phyloP scores from a whole-genome alignment of 2,797 vertebrate species.

The Catamblyrhynchus diadema region DNA sequence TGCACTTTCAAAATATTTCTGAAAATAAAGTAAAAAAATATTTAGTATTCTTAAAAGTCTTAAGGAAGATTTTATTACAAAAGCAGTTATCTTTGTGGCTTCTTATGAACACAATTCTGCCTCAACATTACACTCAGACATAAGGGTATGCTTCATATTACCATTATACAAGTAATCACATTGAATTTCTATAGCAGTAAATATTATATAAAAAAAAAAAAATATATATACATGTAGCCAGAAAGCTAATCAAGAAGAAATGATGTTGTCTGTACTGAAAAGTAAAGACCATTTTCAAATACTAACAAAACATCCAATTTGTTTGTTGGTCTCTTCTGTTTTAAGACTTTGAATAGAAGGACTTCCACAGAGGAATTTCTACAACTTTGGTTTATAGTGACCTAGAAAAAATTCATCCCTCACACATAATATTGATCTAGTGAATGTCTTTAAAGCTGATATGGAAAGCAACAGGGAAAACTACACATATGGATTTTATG shows the following conservation, averaged over 20 bases:
- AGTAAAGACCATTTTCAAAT: conserved; percentile 3
- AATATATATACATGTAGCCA: background rate
- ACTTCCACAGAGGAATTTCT: background rate
- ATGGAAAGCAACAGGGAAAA: background rate
- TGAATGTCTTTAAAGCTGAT: conserved; percentile 23
- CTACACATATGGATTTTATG: background rate
- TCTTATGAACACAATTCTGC: background rate
- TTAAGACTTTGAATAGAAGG: background rate
- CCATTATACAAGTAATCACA: background rate
- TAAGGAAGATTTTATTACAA: conserved; percentile 23
- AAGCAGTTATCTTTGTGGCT: background rate
- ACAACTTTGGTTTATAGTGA: conserved; percentile 61
- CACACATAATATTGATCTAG: background rate
- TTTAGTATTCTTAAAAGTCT: conserved; percentile 3
- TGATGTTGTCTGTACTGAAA: background rate
- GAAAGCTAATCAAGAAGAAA: conserved; percentile 8
- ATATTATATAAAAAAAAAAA: conserved; percentile 10
- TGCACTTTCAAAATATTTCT: background rate
- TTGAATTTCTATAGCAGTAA: background rate
- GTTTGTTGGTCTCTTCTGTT: background rate
- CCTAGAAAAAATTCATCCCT: conserved; percentile 30
- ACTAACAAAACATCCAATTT: background rate
- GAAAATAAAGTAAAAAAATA: conserved; percentile 47
- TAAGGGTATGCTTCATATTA: background rate
- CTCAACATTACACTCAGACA: background rate